Evolutionary conservation across 2,797 vertebrate species (phyloP).

Genomic region (Lepilemur ruficaudatus): DNA sequence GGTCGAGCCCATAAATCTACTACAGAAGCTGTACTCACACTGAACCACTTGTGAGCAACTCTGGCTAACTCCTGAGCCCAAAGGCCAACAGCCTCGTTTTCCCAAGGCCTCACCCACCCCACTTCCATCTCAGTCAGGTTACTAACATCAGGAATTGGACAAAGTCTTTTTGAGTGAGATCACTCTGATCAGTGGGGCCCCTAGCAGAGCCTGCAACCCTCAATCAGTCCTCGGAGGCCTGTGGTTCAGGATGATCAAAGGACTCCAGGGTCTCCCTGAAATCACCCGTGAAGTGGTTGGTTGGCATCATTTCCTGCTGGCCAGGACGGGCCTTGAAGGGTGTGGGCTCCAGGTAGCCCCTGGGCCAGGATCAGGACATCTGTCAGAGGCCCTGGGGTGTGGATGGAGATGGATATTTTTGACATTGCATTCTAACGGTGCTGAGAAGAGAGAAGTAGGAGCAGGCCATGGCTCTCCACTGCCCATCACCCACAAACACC

Average conservation of each 20-base stretch:
- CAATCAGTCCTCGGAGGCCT: background rate
- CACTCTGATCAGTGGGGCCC: background rate
- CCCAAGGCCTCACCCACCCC: too few relatives aligned
- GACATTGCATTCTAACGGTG: accelerated
- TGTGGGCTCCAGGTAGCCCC: background rate
- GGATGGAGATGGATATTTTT: background rate
- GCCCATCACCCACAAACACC: background rate
- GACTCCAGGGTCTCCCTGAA: background rate
- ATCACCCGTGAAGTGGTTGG: background rate
- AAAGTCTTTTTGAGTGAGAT: background rate
- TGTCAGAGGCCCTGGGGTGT: too few relatives aligned
- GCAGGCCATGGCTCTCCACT: too few relatives aligned
- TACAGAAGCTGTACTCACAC: background rate
- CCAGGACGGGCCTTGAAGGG: background rate
- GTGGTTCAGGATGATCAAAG: background rate
- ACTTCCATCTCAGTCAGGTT: too few relatives aligned
- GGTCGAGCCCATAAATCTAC: accelerated
- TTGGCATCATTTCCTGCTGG: too few relatives aligned
- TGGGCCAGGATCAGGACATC: too few relatives aligned
- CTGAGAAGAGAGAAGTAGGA: background rate
- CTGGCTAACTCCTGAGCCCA: background rate
- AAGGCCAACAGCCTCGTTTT: background rate
- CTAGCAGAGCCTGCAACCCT: background rate
- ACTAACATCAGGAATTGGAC: background rate
- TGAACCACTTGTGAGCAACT: background rate